A percentile compares a stretch with the other conserved stretches of the same genome.
These are phyloP conservation scores for Okapia johnstoni DNA, from an alignment of 2,113 vertebrate species.

Conservation along the genomic window DNA sequence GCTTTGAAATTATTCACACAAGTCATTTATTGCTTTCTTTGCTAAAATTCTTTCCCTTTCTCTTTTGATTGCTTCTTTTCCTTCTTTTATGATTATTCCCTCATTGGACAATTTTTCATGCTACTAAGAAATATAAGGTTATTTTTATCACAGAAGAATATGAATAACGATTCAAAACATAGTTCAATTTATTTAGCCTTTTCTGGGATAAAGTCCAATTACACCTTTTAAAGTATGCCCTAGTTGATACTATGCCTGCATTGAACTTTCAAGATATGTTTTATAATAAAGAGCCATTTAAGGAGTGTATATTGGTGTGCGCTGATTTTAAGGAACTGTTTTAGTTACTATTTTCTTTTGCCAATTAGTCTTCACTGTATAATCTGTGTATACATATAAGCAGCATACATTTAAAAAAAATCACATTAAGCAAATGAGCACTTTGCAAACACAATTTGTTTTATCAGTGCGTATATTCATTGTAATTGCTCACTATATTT, in stretches of 20 bases:
- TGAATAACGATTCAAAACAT: conserved; percentile 76
- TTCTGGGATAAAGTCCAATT: conserved; percentile 78
- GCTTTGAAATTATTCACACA: conserved; percentile 76
- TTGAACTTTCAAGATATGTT: conserved; percentile 67
- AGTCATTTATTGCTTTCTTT: conserved; percentile 72
- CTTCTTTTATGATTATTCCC: conserved; percentile 71
- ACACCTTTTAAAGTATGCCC: conserved; percentile 72
- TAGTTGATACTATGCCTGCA: conserved; percentile 63
- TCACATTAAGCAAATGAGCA: neutral
- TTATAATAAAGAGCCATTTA: conserved; percentile 74
- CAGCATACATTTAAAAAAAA: conserved; percentile 40
- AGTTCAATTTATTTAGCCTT: conserved; percentile 79
- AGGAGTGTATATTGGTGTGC: conserved; percentile 49
- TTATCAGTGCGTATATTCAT: neutral
- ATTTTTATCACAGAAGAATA: conserved; percentile 78
- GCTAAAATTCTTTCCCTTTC: conserved; percentile 63
- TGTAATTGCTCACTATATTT: conserved; percentile 35
- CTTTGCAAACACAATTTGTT: neutral
- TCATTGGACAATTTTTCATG: conserved; percentile 67
- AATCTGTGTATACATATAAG: conserved; percentile 38
- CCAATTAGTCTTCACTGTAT: conserved; percentile 41
- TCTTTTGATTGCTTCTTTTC: conserved; percentile 75
- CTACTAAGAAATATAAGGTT: conserved; percentile 65
- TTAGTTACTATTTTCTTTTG: conserved; percentile 34
- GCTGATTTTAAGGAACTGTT: conserved; percentile 56